Conservation (phyloP, 2,113 vertebrate genomes). For the Ammodytes marinus region DNA sequence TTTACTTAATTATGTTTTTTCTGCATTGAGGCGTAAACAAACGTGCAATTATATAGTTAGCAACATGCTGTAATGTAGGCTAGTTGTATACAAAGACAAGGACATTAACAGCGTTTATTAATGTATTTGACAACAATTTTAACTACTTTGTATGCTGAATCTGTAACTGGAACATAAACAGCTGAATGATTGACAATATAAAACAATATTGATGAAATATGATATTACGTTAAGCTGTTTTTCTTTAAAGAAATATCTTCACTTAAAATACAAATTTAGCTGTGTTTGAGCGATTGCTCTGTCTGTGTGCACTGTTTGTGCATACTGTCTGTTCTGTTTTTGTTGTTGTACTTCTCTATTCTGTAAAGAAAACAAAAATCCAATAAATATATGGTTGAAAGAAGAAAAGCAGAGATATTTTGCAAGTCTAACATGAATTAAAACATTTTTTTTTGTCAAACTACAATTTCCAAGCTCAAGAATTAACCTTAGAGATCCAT, state of each 20-base stretch:
- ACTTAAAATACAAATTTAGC: no score
- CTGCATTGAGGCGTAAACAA: neutral
- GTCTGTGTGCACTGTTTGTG: no score
- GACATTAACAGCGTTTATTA: neutral
- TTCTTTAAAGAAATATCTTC: no score
- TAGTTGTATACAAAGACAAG: neutral
- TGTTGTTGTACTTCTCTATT: no score
- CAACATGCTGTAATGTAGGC: neutral
- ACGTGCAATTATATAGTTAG: neutral
- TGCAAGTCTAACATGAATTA: no score
- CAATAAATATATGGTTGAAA: no score
- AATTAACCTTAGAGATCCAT: neutral
- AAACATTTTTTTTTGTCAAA: neutral
- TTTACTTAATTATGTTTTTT: neutral
- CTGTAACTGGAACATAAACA: neutral
- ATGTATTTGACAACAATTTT: neutral
- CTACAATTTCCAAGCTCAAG: neutral
- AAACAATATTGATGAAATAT: neutral
- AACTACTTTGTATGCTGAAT: neutral
- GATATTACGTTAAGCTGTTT: no score
- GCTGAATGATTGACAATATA: neutral
- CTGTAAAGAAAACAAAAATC: no score
- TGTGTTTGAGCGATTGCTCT: no score
- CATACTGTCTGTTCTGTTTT: no score
- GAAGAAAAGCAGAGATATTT: no score